phyloP scores from a whole-genome alignment of 2,888 invertebrate species.

The Aphrophora alni region DNA sequence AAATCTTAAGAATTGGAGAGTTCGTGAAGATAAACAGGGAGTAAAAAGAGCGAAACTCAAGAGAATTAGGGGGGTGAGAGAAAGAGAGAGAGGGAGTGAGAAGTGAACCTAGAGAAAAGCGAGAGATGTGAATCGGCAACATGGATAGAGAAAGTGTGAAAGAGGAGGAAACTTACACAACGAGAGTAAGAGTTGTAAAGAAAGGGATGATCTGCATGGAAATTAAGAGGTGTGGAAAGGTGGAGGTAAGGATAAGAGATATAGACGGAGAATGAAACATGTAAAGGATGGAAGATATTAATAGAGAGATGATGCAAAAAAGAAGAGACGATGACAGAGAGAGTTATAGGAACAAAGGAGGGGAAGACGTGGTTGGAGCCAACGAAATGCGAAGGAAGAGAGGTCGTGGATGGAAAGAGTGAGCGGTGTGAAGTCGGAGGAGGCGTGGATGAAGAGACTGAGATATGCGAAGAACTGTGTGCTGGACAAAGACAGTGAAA shows the following conservation, averaged over 20 bases:
- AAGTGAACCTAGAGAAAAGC: too few species aligned
- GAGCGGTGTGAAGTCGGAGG: constrained; percentile 11
- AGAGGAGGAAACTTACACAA: too few species aligned
- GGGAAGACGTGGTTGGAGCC: background rate
- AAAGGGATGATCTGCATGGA: too few species aligned
- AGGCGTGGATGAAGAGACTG: constrained; percentile 6
- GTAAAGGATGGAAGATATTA: background rate
- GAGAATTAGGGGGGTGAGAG: too few species aligned
- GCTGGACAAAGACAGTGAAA: background rate
- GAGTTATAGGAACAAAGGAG: background rate
- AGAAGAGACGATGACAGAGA: background rate
- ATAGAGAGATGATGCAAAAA: background rate
- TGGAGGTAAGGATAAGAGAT: background rate
- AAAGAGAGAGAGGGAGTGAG: too few species aligned
- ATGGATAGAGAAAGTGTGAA: too few species aligned
- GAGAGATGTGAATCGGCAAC: too few species aligned
- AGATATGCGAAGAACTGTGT: background rate
- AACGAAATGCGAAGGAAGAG: background rate
- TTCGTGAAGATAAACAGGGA: too few species aligned
- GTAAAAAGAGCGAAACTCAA: too few species aligned
- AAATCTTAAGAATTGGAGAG: too few species aligned
- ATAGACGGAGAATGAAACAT: background rate
- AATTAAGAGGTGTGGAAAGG: constrained; percentile 1
- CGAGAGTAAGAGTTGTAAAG: background rate
- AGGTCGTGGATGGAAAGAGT: background rate